phyloP scores from a whole-genome alignment of 2,797 vertebrate species.

The Sternarchorhynchus goeldii region DNA sequence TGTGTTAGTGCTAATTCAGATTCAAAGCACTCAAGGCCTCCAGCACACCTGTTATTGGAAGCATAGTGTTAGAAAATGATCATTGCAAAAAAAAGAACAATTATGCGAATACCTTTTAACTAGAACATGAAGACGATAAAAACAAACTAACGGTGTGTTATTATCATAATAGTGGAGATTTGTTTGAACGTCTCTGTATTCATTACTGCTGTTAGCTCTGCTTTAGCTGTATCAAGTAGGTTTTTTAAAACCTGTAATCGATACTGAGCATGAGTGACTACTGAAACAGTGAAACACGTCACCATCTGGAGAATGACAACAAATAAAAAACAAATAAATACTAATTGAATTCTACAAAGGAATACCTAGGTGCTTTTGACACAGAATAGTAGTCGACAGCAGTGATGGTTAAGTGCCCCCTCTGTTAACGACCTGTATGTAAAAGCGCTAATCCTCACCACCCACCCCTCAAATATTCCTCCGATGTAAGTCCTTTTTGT shows the following conservation, averaged over 20 bases:
- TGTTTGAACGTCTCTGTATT: constrained; percentile 33
- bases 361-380: constrained; percentile 4
- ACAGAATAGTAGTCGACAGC: neutral
- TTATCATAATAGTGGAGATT: constrained; percentile 20
- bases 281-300: neutral
- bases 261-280: constrained; percentile 9
- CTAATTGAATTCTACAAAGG: neutral
- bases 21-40: neutral
- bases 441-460: neutral
- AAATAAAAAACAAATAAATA: no score
- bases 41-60: neutral
- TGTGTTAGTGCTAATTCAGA: neutral
- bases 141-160: neutral
- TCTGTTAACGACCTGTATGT: neutral
- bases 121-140: constrained; percentile 14
- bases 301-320: neutral
- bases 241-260: constrained; percentile 11
- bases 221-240: constrained; percentile 16
- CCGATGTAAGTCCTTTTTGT: no score
- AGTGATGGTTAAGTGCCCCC: neutral
- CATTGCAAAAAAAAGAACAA: constrained; percentile 15
- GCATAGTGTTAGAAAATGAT: neutral
- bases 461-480: no score
- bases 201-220: constrained; percentile 8
- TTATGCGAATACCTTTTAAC: constrained; percentile 16